Conservation (phyloP, 2,113 vertebrate genomes). For the Epinephelus moara region DNA sequence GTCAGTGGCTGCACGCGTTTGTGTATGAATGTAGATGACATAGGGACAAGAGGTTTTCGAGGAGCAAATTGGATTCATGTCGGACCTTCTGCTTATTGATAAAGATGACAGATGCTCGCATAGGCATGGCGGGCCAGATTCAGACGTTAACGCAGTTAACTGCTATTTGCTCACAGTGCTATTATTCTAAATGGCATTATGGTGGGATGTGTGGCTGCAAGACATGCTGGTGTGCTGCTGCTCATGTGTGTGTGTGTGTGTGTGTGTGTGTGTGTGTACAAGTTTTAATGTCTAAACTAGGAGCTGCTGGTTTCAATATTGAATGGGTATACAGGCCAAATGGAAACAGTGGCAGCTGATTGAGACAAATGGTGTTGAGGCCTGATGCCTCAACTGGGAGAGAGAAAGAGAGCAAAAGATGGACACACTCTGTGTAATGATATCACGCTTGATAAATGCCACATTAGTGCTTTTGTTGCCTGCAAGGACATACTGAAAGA, state of each 20-base stretch:
- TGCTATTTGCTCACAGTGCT: conserved; percentile 81
- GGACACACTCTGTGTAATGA: conserved; percentile 65
- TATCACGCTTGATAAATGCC: conserved; percentile 74
- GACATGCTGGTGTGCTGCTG: conserved; percentile 51
- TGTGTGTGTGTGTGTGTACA: conserved; percentile 43
- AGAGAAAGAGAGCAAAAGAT: conserved; percentile 63
- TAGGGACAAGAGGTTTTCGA: conserved; percentile 67
- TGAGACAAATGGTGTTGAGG: conserved; percentile 76
- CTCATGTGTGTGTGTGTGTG: conserved; percentile 18
- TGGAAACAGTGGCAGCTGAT: conserved; percentile 77
- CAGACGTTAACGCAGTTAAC: conserved; percentile 82
- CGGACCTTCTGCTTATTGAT: conserved; percentile 77
- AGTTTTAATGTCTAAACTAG: conserved; percentile 68
- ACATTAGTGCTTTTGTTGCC: conserved; percentile 64
- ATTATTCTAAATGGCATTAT: conserved; percentile 85
- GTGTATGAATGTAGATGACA: conserved; percentile 64
- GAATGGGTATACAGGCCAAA: conserved; percentile 71
- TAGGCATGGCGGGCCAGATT: conserved; percentile 70
- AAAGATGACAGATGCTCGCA: conserved; percentile 82
- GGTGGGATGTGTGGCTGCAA: conserved; percentile 67
- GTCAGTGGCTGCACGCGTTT: conserved; percentile 52
- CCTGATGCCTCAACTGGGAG: conserved; percentile 59
- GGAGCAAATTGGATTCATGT: conserved; percentile 79
- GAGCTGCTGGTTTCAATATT: conserved; percentile 71
- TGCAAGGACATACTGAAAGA: conserved; percentile 44